phyloP scores from a whole-genome alignment of 2,797 vertebrate species.

The Sebastes nivosus region DNA sequence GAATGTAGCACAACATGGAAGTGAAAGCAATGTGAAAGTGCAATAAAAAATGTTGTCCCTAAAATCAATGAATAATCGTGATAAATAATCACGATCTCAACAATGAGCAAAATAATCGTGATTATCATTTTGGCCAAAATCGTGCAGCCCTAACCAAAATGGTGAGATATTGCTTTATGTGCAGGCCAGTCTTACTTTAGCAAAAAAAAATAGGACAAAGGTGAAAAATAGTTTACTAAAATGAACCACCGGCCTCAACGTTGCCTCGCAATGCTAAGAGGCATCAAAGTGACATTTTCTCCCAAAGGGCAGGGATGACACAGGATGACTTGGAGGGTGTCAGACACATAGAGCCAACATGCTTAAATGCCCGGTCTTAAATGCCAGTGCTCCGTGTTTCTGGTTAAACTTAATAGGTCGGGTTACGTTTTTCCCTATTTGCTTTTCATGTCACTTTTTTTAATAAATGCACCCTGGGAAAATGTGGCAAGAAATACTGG shows the following conservation, averaged over 20 bases:
- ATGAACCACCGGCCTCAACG: slow-evolving; percentile 23
- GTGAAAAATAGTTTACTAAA: not conserved
- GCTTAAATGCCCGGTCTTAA: slow-evolving; percentile 62
- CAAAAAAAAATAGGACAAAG: not conserved
- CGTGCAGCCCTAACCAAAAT: not conserved
- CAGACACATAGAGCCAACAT: slow-evolving; percentile 62
- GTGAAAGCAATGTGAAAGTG: too few relatives aligned
- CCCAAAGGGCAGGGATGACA: slow-evolving; percentile 73
- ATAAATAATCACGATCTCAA: too few relatives aligned
- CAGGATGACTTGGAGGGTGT: slow-evolving; percentile 57
- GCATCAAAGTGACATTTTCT: slow-evolving; percentile 65
- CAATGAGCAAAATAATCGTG: too few relatives aligned
- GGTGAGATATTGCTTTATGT: not conserved
- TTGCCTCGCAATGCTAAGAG: slow-evolving; percentile 13
- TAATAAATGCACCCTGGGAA: slow-evolving; percentile 41
- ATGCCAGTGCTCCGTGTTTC: slow-evolving; percentile 56
- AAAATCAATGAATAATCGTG: too few relatives aligned
- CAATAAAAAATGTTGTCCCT: too few relatives aligned
- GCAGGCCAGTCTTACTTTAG: not conserved
- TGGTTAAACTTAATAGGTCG: slow-evolving; percentile 28
- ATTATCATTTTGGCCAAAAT: too few relatives aligned
- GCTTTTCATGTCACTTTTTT: slow-evolving; percentile 62
- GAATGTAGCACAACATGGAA: too few relatives aligned
- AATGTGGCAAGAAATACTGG: slow-evolving; percentile 18
- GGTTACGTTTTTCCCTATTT: slow-evolving; percentile 29